phyloP scores from a whole-genome alignment of 2,113 vertebrate genomes.

The Nesospiza acunhae region DNA sequence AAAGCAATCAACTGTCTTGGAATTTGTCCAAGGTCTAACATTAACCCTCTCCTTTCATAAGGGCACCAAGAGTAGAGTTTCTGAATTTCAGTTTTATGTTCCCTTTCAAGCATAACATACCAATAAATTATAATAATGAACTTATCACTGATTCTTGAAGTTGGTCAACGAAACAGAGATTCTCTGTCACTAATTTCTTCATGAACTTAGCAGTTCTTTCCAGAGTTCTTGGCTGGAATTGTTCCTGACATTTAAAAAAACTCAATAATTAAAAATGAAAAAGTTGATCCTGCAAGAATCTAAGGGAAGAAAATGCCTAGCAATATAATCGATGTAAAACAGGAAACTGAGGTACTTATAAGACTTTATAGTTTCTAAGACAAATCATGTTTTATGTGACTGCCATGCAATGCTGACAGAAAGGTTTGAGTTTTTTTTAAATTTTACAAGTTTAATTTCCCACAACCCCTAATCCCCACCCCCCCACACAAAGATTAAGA shows the following conservation, averaged over 20 bases:
- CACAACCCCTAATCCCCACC: not conserved
- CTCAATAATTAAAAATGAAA: not conserved
- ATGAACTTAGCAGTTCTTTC: not conserved
- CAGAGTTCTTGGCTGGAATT: not conserved
- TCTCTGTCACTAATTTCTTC: not conserved
- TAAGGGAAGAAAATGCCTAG: not conserved
- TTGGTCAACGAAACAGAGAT: not conserved
- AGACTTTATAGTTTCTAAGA: not conserved
- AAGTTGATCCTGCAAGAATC: not conserved
- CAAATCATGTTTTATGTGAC: not conserved
- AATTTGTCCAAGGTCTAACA: not conserved
- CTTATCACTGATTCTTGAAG: not conserved
- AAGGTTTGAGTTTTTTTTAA: accelerated
- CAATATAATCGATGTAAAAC: not conserved
- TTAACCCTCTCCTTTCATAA: not conserved
- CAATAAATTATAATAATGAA: not conserved
- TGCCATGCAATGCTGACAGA: not conserved
- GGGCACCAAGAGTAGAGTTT: not conserved
- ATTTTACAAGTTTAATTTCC: not conserved
- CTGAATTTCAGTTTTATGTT: not conserved
- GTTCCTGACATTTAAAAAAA: not conserved
- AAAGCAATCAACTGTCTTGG: not conserved
- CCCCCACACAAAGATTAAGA: not conserved
- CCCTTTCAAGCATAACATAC: not conserved
- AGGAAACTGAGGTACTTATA: not conserved